phyloP scores from a whole-genome alignment of 1,140 invertebrate genomes.

The Trichonephila clavipes region DNA sequence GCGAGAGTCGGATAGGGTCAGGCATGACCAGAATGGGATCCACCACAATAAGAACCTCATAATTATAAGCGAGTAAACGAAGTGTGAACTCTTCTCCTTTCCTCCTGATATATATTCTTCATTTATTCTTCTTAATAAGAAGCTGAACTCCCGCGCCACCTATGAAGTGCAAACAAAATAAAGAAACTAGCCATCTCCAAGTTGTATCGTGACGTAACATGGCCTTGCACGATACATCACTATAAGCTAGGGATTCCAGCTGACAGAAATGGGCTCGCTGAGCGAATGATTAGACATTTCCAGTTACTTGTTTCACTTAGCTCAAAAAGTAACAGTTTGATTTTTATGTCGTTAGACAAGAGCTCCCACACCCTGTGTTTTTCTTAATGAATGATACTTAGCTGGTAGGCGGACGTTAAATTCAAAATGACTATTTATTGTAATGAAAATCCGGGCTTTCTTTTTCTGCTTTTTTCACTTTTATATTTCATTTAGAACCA shows the following conservation, averaged over 20 bases:
- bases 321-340: slow-evolving; percentile 32
- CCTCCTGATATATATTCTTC: slow-evolving; percentile 50
- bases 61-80: slow-evolving; percentile 39
- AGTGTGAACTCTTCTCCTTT: slow-evolving; percentile 46
- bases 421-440: slow-evolving; percentile 27
- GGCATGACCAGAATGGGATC: not conserved
- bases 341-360: slow-evolving; percentile 31
- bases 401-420: slow-evolving; percentile 24
- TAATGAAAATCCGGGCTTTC: not conserved
- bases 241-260: slow-evolving; percentile 37
- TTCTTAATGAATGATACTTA: slow-evolving; percentile 30
- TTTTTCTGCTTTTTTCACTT: not conserved
- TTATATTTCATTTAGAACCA: not conserved
- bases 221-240: slow-evolving; percentile 62
- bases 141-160: slow-evolving; percentile 60
- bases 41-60: slow-evolving; percentile 81
- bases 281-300: slow-evolving; percentile 53
- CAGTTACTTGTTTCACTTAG: slow-evolving; percentile 36
- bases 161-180: slow-evolving; percentile 58
- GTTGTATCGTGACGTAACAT: slow-evolving; percentile 35
- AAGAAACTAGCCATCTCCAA: slow-evolving; percentile 26
- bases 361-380: slow-evolving; percentile 35
- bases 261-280: slow-evolving; percentile 63
- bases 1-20: not conserved
- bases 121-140: slow-evolving; percentile 61